Evolutionary conservation across 2,888 invertebrate genomes (phyloP).

Genomic region (Periphyllus acericola): DNA sequence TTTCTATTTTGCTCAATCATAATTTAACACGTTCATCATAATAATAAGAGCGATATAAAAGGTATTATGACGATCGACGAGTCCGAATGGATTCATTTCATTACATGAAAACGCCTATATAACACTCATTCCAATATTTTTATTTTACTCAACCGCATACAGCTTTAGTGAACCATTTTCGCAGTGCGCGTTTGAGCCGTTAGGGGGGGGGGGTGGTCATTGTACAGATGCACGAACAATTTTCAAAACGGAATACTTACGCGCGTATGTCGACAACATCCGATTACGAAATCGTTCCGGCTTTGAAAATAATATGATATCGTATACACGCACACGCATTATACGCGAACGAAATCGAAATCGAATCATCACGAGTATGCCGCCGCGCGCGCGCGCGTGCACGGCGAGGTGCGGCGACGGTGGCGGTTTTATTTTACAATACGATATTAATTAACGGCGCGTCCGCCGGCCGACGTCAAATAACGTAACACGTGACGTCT

Average conservation of each 20-base stretch:
- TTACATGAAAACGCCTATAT: too few relatives aligned
- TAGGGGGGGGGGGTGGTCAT: too few relatives aligned
- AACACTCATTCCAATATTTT: too few relatives aligned
- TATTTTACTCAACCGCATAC: too few relatives aligned
- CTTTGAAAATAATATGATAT: background rate
- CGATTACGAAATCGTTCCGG: background rate
- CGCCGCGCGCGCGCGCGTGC: background rate
- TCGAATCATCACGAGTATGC: background rate
- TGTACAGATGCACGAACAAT: too few relatives aligned
- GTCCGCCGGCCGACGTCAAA: conserved; percentile 32
- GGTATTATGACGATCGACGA: too few relatives aligned
- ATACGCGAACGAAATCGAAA: conserved; percentile 28
- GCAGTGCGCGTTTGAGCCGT: too few relatives aligned
- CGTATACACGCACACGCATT: background rate
- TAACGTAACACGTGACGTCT: conserved; percentile 11
- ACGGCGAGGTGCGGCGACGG: background rate
- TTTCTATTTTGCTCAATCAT: too few relatives aligned
- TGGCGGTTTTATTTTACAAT: conserved; percentile 51
- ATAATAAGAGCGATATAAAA: too few relatives aligned
- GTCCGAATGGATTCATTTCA: too few relatives aligned
- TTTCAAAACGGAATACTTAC: background rate
- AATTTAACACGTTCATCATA: too few relatives aligned
- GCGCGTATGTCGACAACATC: background rate
- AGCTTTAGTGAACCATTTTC: too few relatives aligned
- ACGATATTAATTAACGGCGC: conserved; percentile 57